These are phyloP conservation scores for Ochotona princeps DNA, from an alignment of 2,113 vertebrate genomes.

Conservation along the genomic window DNA sequence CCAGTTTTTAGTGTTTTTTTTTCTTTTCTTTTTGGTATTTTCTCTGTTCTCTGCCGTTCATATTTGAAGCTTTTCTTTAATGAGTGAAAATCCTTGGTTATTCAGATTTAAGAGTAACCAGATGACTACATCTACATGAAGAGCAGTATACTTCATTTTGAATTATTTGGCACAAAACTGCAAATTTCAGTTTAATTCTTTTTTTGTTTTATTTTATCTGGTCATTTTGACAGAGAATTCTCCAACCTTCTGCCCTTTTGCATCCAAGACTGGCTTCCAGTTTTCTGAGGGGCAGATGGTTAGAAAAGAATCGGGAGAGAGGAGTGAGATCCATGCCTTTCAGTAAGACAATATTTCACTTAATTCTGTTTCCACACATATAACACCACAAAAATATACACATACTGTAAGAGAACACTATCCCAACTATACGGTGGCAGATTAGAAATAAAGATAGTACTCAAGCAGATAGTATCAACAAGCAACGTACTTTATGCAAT, in stretches of 20 bases:
- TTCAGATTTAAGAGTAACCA: neutral
- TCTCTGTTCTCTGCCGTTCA: neutral
- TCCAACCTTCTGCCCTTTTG: neutral
- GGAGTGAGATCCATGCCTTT: neutral
- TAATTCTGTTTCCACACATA: neutral
- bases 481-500: neutral
- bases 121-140: slow-evolving; percentile 21
- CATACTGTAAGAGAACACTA: neutral
- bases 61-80: neutral
- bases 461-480: slow-evolving; percentile 4
- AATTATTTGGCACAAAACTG: neutral
- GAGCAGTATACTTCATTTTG: neutral
- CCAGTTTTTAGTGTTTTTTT: neutral
- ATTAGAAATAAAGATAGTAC: neutral
- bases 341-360: slow-evolving; percentile 8
- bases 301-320: neutral
- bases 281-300: neutral
- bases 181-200: neutral
- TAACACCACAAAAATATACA: slow-evolving; percentile 16
- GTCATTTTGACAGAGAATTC: slow-evolving; percentile 16
- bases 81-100: neutral
- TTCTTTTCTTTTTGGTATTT: slow-evolving; percentile 36
- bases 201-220: neutral
- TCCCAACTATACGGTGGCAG: slow-evolving; percentile 9
- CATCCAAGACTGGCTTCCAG: neutral